Percentiles rank a stretch among this genome's conserved stretches.
These are phyloP conservation scores for Hecatera dysodea DNA, from an alignment of 2,888 invertebrate genomes.

Conservation along the genomic window DNA sequence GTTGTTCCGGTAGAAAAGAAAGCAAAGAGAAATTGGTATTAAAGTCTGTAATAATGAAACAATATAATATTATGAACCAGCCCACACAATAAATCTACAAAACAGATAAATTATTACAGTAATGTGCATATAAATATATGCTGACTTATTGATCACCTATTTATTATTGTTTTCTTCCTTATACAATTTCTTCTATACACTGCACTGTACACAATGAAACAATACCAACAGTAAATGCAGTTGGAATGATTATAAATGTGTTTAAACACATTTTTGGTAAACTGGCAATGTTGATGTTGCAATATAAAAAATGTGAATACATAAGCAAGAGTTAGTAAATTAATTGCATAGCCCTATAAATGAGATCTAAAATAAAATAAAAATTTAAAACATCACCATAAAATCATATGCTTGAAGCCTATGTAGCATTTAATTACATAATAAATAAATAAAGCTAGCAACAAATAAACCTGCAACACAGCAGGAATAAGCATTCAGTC, in stretches of 20 bases:
- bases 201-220: conserved; percentile 6
- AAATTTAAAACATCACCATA: conserved; percentile 22
- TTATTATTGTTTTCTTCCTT: conserved; percentile 17
- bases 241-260: conserved; percentile 48
- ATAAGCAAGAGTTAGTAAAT: conserved; percentile 3
- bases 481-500: conserved; percentile 71
- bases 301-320: background rate
- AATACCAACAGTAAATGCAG: conserved; percentile 43
- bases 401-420: conserved; percentile 2
- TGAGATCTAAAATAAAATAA: conserved; percentile 45
- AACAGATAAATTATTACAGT: conserved; percentile 31
- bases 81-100: conserved; percentile 41
- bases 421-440: background rate
- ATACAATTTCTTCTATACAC: conserved; percentile 28
- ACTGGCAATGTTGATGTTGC: conserved; percentile 24
- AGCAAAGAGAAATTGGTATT: conserved; percentile 43
- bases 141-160: conserved; percentile 25
- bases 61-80: conserved; percentile 39
- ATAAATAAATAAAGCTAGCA: conserved; percentile 13
- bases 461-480: background rate
- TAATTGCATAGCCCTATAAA: conserved; percentile 22
- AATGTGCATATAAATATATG: conserved; percentile 38
- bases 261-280: conserved; percentile 29
- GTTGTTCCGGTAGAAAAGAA: conserved; percentile 77
- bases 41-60: conserved; percentile 37